A percentile compares a stretch with the other conserved stretches of the same genome.
Conservation (phyloP, 2,113 vertebrate genomes). For the Sinosuthora webbiana region DNA sequence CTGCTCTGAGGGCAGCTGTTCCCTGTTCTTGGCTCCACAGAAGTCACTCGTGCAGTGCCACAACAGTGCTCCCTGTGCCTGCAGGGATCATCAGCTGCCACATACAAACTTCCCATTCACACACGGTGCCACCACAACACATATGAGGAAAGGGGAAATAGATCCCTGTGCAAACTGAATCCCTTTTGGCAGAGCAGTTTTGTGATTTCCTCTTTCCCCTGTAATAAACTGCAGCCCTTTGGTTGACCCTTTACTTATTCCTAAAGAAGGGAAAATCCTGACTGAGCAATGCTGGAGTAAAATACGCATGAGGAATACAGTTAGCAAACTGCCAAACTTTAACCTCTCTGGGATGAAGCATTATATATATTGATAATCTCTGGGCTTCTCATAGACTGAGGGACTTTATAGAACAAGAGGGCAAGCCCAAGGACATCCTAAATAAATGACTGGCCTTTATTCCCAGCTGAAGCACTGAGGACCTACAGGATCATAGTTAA, state of each 20-base stretch:
- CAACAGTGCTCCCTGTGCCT: not conserved
- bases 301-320: not conserved
- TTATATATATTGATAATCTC: not conserved
- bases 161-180: not conserved
- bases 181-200: not conserved
- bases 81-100: not conserved
- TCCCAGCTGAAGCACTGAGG: not conserved
- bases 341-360: not conserved
- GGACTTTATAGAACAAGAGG: not conserved
- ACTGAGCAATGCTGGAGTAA: not conserved
- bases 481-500: not conserved
- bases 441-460: not conserved
- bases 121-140: not conserved
- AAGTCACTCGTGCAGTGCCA: not conserved
- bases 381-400: not conserved
- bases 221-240: not conserved
- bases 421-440: not conserved
- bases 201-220: not conserved
- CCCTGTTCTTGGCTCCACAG: not conserved
- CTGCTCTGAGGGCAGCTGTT: not conserved
- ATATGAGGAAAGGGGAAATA: not conserved
- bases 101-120: not conserved
- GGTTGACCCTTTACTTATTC: not conserved
- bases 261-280: not conserved
- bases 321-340: not conserved